Conservation (phyloP, 2,113 vertebrate genomes). For the Tachysurus vachellii region DNA sequence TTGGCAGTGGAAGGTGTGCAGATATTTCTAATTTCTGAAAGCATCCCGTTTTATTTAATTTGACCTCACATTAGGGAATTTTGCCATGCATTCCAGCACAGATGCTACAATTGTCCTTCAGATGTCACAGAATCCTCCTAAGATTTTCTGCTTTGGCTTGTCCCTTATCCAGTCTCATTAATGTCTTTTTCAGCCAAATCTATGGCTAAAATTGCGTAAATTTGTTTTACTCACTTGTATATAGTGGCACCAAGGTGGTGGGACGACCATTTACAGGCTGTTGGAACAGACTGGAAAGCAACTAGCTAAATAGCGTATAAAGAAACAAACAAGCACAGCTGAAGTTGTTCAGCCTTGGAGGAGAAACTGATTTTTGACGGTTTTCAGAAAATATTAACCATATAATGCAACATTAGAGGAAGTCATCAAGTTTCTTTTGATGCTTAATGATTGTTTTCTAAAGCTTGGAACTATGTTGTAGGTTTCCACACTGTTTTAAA, state of each 20-base stretch:
- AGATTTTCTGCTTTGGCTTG: not conserved
- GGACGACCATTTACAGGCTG: not conserved
- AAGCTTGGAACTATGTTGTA: not conserved
- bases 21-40: not conserved
- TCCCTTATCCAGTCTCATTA: not conserved
- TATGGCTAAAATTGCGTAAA: not conserved
- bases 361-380: not conserved
- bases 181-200: not conserved
- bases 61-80: not conserved
- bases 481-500: not conserved
- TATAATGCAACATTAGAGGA: not conserved
- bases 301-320: not conserved
- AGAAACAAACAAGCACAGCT: not conserved
- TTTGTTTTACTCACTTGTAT: not conserved
- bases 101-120: not conserved
- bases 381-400: not conserved
- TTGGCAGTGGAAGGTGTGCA: not conserved
- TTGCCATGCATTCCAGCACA: not conserved
- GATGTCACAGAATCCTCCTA: not conserved
- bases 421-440: not conserved
- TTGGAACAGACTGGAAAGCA: not conserved
- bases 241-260: not conserved
- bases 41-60: not conserved
- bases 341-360: not conserved
- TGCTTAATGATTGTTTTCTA: not conserved